Evolutionary conservation across 2,888 invertebrate species (phyloP).

Genomic region (Cephus pygmeus): DNA sequence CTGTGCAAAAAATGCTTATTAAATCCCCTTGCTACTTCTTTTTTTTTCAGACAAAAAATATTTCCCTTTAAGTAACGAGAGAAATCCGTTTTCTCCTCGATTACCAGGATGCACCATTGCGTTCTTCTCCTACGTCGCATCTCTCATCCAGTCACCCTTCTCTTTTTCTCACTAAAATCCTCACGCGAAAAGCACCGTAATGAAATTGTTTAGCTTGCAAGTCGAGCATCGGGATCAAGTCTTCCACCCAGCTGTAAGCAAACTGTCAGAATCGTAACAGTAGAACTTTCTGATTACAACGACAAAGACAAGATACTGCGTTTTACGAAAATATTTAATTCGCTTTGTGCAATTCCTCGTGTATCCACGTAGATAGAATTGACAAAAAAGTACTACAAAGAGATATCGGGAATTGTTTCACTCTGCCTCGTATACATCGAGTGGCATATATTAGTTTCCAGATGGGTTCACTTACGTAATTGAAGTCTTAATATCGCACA

Average conservation of each 20-base stretch:
- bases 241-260: neutral
- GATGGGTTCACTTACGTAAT: constrained; percentile 38
- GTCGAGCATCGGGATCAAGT: neutral
- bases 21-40: neutral
- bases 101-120: neutral
- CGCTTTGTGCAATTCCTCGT: neutral
- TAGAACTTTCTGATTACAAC: neutral
- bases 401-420: neutral
- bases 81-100: neutral
- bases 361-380: neutral
- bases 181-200: neutral
- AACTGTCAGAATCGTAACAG: neutral
- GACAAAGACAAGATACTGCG: neutral
- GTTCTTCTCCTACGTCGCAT: neutral
- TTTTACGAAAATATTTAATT: neutral
- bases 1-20: neutral
- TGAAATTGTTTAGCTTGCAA: neutral
- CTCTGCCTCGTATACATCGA: constrained; percentile 7
- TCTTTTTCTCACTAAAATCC: neutral
- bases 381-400: neutral
- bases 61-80: neutral
- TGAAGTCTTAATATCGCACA: constrained; percentile 41
- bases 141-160: neutral
- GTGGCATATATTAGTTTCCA: constrained; percentile 47
- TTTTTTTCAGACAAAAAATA: neutral